Conservation (phyloP, 1,140 invertebrate species). For the Brachionus angularis region DNA sequence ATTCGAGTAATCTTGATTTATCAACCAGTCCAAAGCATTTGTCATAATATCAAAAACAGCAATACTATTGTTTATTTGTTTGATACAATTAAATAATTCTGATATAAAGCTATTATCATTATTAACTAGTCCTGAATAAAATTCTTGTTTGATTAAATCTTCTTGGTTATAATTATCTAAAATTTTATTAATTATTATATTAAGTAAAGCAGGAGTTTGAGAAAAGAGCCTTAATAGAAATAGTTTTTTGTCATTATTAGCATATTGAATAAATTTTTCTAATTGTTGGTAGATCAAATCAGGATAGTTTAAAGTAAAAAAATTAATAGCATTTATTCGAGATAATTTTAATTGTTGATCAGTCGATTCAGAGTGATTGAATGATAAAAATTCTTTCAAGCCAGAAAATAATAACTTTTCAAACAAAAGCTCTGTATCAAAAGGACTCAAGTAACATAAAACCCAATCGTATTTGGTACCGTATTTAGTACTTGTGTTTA, state of each 20-base stretch:
- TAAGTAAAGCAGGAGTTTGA: not conserved
- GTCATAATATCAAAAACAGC: slow-evolving; percentile 25
- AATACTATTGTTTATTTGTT: slow-evolving; percentile 26
- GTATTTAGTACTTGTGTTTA: slow-evolving; percentile 23
- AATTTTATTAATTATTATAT: not conserved
- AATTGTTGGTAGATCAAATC: not conserved
- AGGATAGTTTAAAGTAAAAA: slow-evolving; percentile 20
- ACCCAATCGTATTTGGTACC: slow-evolving; percentile 13
- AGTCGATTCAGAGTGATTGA: not conserved
- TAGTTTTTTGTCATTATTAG: slow-evolving; percentile 1
- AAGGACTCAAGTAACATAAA: slow-evolving; percentile 29
- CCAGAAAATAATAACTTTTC: not conserved
- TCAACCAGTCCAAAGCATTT: not conserved
- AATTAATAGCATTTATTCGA: slow-evolving; percentile 22
- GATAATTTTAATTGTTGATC: not conserved
- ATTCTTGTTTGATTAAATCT: not conserved
- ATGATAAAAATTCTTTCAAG: slow-evolving; percentile 4
- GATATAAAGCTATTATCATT: not conserved
- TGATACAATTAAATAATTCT: not conserved
- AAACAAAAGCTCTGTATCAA: not conserved
- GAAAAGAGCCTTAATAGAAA: slow-evolving; percentile 1
- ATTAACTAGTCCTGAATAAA: not conserved
- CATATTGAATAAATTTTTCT: not conserved
- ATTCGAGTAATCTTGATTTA: not conserved
- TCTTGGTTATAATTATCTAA: not conserved